Percentiles rank a stretch among this genome's conserved stretches.
Conservation (phyloP, 2,888 invertebrate genomes). For the Lepidochrysops patricia region DNA sequence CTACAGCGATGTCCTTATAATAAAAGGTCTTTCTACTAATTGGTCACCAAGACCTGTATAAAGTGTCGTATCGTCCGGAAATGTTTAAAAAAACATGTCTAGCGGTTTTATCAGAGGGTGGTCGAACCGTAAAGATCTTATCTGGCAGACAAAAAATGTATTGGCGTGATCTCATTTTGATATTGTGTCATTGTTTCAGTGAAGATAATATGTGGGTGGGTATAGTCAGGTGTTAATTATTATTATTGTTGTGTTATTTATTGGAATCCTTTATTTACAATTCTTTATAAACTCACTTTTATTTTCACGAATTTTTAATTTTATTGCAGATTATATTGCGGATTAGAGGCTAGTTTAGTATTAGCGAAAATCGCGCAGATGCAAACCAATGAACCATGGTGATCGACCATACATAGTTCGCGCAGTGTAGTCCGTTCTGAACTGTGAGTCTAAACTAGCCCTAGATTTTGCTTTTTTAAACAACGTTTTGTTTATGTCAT, state of each 20-base stretch:
- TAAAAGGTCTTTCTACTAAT: not conserved
- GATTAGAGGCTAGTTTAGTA: no score
- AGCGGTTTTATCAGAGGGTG: not conserved
- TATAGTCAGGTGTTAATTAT: not conserved
- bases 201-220: conserved; percentile 1
- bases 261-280: not conserved
- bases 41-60: not conserved
- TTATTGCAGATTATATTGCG: no score
- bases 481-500: no score
- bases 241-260: not conserved
- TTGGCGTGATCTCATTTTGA: not conserved
- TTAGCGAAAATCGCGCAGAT: no score
- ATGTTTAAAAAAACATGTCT: not conserved
- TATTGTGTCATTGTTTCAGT: not conserved
- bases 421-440: no score
- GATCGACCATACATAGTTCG: no score
- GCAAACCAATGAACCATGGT: no score
- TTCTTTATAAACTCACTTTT: no score
- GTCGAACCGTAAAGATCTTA: not conserved
- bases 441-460: no score
- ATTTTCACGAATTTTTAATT: no score
- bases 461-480: no score
- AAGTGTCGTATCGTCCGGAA: not conserved
- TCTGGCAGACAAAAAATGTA: not conserved
- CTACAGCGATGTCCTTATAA: not conserved